These are phyloP conservation scores for Camptogramma bilineatum DNA, from an alignment of 2,888 invertebrate species.

Conservation along the genomic window DNA sequence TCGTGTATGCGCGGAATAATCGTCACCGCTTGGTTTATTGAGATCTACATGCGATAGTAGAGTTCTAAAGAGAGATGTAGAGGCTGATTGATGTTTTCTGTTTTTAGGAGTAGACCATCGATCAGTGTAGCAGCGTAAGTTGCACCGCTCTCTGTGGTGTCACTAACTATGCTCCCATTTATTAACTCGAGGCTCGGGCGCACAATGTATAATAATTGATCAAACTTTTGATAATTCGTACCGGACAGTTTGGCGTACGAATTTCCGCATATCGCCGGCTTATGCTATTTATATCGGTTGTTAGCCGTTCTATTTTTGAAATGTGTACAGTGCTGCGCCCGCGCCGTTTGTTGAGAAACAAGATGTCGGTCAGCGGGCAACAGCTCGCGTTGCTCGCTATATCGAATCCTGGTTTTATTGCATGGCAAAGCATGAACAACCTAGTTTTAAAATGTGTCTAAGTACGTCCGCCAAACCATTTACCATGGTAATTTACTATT, in stretches of 20 bases:
- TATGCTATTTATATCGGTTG: conserved; percentile 71
- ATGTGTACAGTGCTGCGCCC: conserved; percentile 71
- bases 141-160: conserved; percentile 85
- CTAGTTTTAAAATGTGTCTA: conserved; percentile 60
- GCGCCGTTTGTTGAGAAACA: conserved; percentile 71
- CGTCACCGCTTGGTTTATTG: conserved; percentile 71
- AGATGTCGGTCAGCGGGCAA: conserved; percentile 76
- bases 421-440: conserved; percentile 70
- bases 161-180: conserved; percentile 76
- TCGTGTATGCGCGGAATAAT: conserved; percentile 75
- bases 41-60: conserved; percentile 64
- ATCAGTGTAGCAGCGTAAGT: conserved; percentile 81
- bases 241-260: conserved; percentile 62
- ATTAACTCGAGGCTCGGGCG: conserved; percentile 80
- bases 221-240: conserved; percentile 54
- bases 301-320: conserved; percentile 78
- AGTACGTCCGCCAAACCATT: conserved; percentile 50
- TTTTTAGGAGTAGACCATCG: conserved; percentile 86
- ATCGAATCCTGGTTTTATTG: conserved; percentile 63
- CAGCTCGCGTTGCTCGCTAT: conserved; percentile 58
- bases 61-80: conserved; percentile 65
- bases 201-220: conserved; percentile 56
- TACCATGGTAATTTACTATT: conserved; percentile 60
- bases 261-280: conserved; percentile 59
- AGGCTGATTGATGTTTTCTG: conserved; percentile 85